These are phyloP conservation scores for Stenichneumon culpator DNA, from an alignment of 2,888 invertebrate genomes.

Conservation along the genomic window DNA sequence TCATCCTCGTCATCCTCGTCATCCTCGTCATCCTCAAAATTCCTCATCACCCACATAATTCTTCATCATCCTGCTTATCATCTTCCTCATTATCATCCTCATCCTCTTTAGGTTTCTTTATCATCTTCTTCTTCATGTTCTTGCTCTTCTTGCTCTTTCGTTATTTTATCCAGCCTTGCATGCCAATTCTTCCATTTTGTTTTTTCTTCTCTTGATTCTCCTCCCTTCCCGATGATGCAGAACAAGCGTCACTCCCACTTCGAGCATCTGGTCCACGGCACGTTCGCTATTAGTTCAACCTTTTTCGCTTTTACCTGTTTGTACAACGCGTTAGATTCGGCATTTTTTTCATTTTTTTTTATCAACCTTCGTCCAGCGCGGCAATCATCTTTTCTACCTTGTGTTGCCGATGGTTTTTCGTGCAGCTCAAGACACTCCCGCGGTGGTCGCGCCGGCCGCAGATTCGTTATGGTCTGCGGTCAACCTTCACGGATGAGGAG, in stretches of 20 bases:
- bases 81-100: no score
- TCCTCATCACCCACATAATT: no score
- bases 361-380: constrained; percentile 15
- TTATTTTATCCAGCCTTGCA: constrained; percentile 10
- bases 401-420: constrained; percentile 2
- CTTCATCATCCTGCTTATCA: no score
- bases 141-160: constrained; percentile 40
- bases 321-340: constrained; percentile 76
- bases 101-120: no score
- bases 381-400: constrained; percentile 16
- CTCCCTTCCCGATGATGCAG: not conserved
- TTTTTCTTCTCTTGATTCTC: constrained; percentile 2
- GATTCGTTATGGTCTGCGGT: constrained; percentile 61
- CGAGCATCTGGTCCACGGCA: constrained; percentile 9
- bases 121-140: constrained; percentile 12
- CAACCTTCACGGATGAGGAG: constrained; percentile 43
- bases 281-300: constrained; percentile 16
- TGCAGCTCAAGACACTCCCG: not conserved
- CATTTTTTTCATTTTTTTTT: constrained; percentile 67
- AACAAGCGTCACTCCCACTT: constrained; percentile 43
- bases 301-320: constrained; percentile 71
- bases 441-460: constrained; percentile 45
- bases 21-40: no score
- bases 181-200: constrained; percentile 17
- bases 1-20: not conserved